Evolutionary conservation across 2,888 invertebrate species (phyloP).

Genomic region (Pimpla rufipes): DNA sequence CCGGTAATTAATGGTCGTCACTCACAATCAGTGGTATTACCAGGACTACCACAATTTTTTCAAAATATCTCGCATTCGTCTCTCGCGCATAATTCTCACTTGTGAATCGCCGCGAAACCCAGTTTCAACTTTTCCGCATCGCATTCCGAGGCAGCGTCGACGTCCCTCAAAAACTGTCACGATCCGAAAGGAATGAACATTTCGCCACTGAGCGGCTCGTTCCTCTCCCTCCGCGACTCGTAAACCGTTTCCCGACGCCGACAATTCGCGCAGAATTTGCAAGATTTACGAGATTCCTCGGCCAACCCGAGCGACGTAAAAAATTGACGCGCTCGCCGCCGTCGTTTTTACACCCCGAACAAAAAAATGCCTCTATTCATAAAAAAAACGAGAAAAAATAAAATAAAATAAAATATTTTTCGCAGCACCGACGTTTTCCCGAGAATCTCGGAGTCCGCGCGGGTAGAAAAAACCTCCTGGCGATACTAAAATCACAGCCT

Average conservation of each 20-base stretch:
- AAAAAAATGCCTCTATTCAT: background rate
- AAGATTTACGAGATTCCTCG: conserved; percentile 35
- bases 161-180: conserved; percentile 1
- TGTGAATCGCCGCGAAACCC: background rate
- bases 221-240: conserved; percentile 16
- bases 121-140: background rate
- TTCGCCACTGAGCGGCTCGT: conserved; percentile 9
- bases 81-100: too few relatives aligned
- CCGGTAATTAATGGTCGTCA: too few relatives aligned
- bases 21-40: too few relatives aligned
- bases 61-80: too few relatives aligned
- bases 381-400: conserved; percentile 5
- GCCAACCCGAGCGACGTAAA: conserved; percentile 7
- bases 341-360: too few relatives aligned
- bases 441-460: background rate
- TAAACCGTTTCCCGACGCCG: conserved; percentile 18
- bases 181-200: background rate
- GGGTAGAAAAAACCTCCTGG: background rate
- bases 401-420: conserved; percentile 1
- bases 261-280: background rate
- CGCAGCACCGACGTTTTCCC: background rate
- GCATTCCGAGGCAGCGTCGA: background rate
- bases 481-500: conserved; percentile 14
- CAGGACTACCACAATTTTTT: too few relatives aligned
- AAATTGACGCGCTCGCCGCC: conserved; percentile 3